These are phyloP conservation scores for Scaptomyza caliginosa DNA, from an alignment of 2,888 invertebrate species.

Conservation along the genomic window DNA sequence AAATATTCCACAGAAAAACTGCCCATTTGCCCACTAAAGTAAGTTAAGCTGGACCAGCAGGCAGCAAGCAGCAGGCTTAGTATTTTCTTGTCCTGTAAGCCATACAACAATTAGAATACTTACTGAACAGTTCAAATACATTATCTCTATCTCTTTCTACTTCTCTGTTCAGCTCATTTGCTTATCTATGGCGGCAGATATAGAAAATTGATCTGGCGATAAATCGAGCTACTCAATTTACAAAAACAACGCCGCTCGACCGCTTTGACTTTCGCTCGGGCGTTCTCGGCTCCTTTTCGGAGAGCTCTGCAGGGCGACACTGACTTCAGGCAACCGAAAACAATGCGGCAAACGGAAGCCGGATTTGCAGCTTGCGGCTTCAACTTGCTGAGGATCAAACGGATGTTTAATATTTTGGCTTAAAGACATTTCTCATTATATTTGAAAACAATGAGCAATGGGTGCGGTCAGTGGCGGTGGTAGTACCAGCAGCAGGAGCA, in stretches of 20 bases:
- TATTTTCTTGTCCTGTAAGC: constrained; percentile 51
- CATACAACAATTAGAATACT: constrained; percentile 67
- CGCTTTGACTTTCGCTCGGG: constrained; percentile 72
- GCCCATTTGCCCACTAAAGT: constrained; percentile 78
- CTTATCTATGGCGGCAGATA: constrained; percentile 75
- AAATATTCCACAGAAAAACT: constrained; percentile 59
- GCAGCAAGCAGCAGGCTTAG: constrained; percentile 39
- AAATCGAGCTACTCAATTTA: constrained; percentile 75
- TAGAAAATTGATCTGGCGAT: constrained; percentile 76
- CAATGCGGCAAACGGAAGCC: constrained; percentile 68
- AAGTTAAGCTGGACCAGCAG: constrained; percentile 68
- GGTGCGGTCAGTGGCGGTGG: constrained; percentile 3
- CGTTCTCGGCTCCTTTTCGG: constrained; percentile 5
- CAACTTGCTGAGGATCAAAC: constrained; percentile 59
- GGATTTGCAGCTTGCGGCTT: constrained; percentile 56
- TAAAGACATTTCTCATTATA: constrained; percentile 82
- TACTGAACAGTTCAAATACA: constrained; percentile 19
- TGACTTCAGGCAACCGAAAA: constrained; percentile 63
- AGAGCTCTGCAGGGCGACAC: constrained; percentile 2
- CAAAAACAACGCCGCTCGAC: constrained; percentile 61
- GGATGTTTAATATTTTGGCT: constrained; percentile 82
- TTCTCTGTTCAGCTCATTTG: constrained; percentile 6
- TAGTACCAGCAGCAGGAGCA: not conserved
- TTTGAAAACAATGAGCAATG: constrained; percentile 69
- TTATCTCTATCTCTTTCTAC: constrained; percentile 6